These are phyloP conservation scores for Numenius phaeopus DNA, from an alignment of 2,797 vertebrate species.

Conservation along the genomic window DNA sequence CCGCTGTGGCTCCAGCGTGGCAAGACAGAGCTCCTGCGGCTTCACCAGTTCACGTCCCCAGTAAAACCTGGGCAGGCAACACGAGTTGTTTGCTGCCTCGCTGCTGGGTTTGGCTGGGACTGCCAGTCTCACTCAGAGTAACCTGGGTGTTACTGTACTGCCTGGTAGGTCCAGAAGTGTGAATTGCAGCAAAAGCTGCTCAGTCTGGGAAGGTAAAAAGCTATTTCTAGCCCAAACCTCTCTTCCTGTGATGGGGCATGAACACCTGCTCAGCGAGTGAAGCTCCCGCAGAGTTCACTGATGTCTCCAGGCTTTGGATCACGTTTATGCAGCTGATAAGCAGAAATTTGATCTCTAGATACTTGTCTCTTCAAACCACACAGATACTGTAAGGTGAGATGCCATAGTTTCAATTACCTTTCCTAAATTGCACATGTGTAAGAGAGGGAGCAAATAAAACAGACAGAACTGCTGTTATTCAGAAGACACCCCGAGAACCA, in stretches of 20 bases:
- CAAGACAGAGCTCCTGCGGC: neutral
- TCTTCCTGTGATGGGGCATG: neutral
- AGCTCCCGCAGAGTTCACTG: constrained; percentile 18
- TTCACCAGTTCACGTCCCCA: neutral
- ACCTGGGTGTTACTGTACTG: neutral
- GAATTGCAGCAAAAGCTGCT: neutral
- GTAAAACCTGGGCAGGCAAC: neutral
- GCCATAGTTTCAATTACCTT: constrained; percentile 27
- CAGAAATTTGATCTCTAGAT: constrained; percentile 19
- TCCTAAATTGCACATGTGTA: neutral
- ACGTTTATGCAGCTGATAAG: neutral
- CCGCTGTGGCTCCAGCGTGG: rapidly evolving
- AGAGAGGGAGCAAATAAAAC: constrained; percentile 14
- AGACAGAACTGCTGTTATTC: neutral
- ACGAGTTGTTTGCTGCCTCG: neutral
- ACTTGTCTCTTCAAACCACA: neutral
- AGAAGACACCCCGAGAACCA: neutral
- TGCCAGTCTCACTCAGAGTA: neutral
- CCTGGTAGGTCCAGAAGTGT: neutral
- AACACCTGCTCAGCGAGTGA: neutral
- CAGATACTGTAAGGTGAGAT: neutral
- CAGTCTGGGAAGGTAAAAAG: neutral
- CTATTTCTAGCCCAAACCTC: neutral
- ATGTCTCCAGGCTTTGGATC: constrained; percentile 32
- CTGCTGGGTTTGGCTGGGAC: neutral